Percentiles rank a stretch among this genome's conserved stretches.
phyloP scores from a whole-genome alignment of 2,797 vertebrate species.

The Oryzias sinensis region DNA sequence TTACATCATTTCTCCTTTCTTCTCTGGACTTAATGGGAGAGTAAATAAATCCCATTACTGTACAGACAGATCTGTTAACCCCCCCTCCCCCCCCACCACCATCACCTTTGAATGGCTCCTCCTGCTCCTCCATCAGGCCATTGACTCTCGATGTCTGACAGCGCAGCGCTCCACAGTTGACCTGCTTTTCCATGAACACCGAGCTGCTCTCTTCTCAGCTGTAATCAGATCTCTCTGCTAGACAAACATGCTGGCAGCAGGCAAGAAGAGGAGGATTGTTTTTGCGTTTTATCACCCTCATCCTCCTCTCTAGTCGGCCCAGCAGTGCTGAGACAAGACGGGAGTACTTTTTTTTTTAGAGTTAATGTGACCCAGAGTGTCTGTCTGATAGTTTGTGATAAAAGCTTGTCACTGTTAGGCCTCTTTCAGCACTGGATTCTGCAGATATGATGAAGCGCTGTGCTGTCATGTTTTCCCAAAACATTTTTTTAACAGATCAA shows the following conservation, averaged over 20 bases:
- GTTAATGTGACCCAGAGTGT: slow-evolving; percentile 54
- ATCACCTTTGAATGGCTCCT: slow-evolving; percentile 55
- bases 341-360: slow-evolving; percentile 50
- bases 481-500: slow-evolving; percentile 18
- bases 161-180: slow-evolving; percentile 65
- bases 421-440: slow-evolving; percentile 33
- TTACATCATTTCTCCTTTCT: slow-evolving; percentile 39
- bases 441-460: neutral
- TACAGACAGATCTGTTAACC: slow-evolving; percentile 44
- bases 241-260: slow-evolving; percentile 48
- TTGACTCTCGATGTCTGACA: slow-evolving; percentile 64
- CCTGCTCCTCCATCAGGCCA: slow-evolving; percentile 51
- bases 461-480: slow-evolving; percentile 4
- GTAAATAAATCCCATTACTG: slow-evolving; percentile 67
- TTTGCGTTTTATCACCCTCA: slow-evolving; percentile 64
- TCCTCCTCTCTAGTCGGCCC: slow-evolving; percentile 56
- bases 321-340: slow-evolving; percentile 57
- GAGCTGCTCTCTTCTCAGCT: slow-evolving; percentile 68
- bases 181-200: slow-evolving; percentile 73
- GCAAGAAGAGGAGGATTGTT: slow-evolving; percentile 66
- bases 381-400: slow-evolving; percentile 38
- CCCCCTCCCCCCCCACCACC: slow-evolving; percentile 32
- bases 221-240: slow-evolving; percentile 75
- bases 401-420: slow-evolving; percentile 24
- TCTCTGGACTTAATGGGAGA: slow-evolving; percentile 54